These are phyloP conservation scores for Gymnosoma rotundatum DNA, from an alignment of 2,888 invertebrate genomes.

Conservation along the genomic window DNA sequence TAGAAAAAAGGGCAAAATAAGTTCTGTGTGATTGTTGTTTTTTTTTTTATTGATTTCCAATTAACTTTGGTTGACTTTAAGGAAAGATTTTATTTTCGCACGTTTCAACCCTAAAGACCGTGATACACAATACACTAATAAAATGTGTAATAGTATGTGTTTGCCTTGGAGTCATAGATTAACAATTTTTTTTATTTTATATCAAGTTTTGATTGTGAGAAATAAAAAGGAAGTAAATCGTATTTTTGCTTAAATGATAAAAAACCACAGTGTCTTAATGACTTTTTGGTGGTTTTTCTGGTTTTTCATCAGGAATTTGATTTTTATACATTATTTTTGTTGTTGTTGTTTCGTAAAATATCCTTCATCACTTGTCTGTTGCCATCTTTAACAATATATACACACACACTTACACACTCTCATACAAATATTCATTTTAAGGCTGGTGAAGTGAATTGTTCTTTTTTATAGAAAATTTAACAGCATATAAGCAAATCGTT, in stretches of 20 bases:
- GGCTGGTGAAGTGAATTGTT: slow-evolving; percentile 24
- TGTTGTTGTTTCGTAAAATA: slow-evolving; percentile 1
- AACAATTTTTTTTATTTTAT: slow-evolving; percentile 20
- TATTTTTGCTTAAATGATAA: too few relatives aligned
- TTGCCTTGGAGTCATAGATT: neutral
- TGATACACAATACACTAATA: neutral
- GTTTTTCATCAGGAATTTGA: neutral
- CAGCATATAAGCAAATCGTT: slow-evolving; percentile 19
- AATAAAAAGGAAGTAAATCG: too few relatives aligned
- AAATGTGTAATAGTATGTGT: neutral
- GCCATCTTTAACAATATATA: neutral
- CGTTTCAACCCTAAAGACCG: slow-evolving; percentile 31
- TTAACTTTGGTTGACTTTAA: slow-evolving; percentile 51
- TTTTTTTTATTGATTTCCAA: slow-evolving; percentile 53
- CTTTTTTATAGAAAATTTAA: slow-evolving; percentile 34
- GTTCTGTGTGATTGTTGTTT: neutral
- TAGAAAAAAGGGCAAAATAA: neutral
- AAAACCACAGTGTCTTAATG: slow-evolving; percentile 57
- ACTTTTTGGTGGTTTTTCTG: slow-evolving; percentile 58
- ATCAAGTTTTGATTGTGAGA: too few relatives aligned
- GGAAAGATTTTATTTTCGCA: slow-evolving; percentile 4
- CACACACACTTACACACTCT: neutral
- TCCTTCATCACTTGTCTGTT: slow-evolving; percentile 44
- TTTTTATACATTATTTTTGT: neutral
- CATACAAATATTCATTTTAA: neutral